These are phyloP conservation scores for Illadopsis cleaveri DNA, from an alignment of 2,113 vertebrate species.

Conservation along the genomic window DNA sequence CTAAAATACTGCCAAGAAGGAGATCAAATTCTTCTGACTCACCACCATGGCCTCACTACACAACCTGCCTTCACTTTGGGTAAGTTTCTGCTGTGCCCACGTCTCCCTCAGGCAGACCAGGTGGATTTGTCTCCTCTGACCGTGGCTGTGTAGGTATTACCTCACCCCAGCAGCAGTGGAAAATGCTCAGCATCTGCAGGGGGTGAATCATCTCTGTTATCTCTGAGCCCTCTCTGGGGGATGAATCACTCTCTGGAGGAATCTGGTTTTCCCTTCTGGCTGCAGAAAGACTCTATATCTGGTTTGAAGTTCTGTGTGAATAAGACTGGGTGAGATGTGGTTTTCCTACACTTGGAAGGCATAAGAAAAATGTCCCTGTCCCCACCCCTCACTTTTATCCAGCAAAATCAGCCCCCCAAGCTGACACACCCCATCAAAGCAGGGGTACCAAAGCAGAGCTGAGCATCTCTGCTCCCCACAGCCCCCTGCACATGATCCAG, in stretches of 20 bases:
- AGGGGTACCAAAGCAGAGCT: neutral
- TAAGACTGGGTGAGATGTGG: neutral
- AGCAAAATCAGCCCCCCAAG: neutral
- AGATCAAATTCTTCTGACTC: neutral
- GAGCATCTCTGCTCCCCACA: neutral
- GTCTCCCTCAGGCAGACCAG: neutral
- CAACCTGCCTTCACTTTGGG: neutral
- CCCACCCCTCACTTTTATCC: neutral
- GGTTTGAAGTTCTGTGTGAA: neutral
- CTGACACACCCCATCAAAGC: neutral
- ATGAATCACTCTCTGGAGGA: neutral
- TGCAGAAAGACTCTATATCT: neutral
- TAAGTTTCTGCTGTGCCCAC: constrained; percentile 2
- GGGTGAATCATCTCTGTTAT: constrained; percentile 10
- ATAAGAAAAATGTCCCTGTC: neutral
- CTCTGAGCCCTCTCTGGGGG: neutral
- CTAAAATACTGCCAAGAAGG: neutral
- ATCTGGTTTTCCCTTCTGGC: neutral
- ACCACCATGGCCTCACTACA: neutral
- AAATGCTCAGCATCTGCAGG: constrained; percentile 8
- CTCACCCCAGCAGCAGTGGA: neutral
- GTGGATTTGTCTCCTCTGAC: constrained; percentile 20
- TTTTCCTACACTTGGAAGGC: neutral
- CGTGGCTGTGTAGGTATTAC: neutral
- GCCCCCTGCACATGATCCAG: neutral